Conservation (phyloP, 1,140 invertebrate species). For the Hylaeus anthracinus region DNA sequence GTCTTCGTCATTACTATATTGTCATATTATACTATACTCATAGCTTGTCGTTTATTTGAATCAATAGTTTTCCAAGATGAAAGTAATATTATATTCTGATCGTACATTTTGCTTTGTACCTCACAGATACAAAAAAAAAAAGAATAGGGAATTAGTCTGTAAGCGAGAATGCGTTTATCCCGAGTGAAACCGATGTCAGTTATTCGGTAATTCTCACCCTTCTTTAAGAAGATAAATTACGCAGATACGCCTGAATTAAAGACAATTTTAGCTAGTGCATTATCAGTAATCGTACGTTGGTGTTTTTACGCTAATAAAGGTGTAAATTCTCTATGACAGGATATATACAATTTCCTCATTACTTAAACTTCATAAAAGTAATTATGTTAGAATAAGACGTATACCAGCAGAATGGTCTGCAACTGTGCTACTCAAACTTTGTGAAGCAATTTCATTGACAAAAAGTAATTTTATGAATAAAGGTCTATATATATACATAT, state of each 20-base stretch:
- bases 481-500: constrained; percentile 47
- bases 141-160: constrained; percentile 27
- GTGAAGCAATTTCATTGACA: constrained; percentile 58
- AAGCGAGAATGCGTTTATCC: constrained; percentile 30
- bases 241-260: constrained; percentile 4
- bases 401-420: constrained; percentile 36
- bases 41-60: constrained; percentile 30
- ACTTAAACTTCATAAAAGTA: constrained; percentile 47
- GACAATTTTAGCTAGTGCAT: constrained; percentile 27
- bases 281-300: constrained; percentile 26
- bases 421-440: constrained; percentile 49
- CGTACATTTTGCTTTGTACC: constrained; percentile 40
- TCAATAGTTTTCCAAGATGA: not conserved
- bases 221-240: constrained; percentile 20
- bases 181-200: constrained; percentile 15
- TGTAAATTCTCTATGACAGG: constrained; percentile 14
- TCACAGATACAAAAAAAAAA: constrained; percentile 10
- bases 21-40: constrained; percentile 6
- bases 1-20: constrained; percentile 28
- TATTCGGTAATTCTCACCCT: constrained; percentile 5
- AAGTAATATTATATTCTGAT: constrained; percentile 24
- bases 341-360: constrained; percentile 31
- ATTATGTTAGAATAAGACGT: constrained; percentile 61
- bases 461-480: constrained; percentile 66
- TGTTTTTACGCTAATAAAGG: constrained; percentile 19